A percentile compares a stretch with the other conserved stretches of the same genome.
Evolutionary conservation across 2,797 vertebrate genomes (phyloP).

Genomic region (Xyrichtys novacula): DNA sequence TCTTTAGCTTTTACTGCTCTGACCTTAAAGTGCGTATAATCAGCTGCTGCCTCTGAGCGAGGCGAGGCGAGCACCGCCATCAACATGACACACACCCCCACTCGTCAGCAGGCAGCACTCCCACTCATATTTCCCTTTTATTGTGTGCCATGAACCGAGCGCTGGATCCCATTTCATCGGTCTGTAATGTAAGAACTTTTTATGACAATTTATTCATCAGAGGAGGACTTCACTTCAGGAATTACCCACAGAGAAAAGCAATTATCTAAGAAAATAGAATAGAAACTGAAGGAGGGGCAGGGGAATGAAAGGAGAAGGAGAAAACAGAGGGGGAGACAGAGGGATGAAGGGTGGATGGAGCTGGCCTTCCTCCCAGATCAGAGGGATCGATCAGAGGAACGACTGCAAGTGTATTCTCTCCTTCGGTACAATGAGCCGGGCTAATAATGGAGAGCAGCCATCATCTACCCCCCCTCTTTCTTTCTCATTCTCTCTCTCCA

Average conservation of each 20-base stretch:
- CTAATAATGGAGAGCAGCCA: constrained; percentile 78
- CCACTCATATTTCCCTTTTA: constrained; percentile 69
- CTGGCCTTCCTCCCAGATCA: constrained; percentile 70
- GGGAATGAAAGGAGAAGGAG: constrained; percentile 19
- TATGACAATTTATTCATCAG: constrained; percentile 68
- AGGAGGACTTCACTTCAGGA: constrained; percentile 54
- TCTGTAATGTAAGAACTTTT: constrained; percentile 63
- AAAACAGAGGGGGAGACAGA: constrained; percentile 25
- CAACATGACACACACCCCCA: constrained; percentile 63
- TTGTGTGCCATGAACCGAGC: constrained; percentile 56
- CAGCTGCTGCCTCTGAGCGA: constrained; percentile 40
- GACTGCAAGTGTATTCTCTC: constrained; percentile 71
- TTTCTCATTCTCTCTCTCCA: constrained; percentile 12
- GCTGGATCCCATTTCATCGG: constrained; percentile 52
- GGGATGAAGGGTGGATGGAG: constrained; percentile 59
- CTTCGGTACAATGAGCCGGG: constrained; percentile 61
- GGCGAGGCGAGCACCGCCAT: constrained; percentile 15
- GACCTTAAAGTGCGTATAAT: constrained; percentile 72
- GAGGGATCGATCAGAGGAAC: constrained; percentile 69
- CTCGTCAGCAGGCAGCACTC: constrained; percentile 53
- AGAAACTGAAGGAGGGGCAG: constrained; percentile 41
- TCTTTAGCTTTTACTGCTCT: constrained; percentile 70
- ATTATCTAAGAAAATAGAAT: constrained; percentile 73
- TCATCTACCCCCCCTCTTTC: constrained; percentile 49
- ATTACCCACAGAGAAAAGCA: constrained; percentile 67